Base-by-base conservation (phyloP, 2,888 invertebrate species). In the Vanessa cardui region DNA sequence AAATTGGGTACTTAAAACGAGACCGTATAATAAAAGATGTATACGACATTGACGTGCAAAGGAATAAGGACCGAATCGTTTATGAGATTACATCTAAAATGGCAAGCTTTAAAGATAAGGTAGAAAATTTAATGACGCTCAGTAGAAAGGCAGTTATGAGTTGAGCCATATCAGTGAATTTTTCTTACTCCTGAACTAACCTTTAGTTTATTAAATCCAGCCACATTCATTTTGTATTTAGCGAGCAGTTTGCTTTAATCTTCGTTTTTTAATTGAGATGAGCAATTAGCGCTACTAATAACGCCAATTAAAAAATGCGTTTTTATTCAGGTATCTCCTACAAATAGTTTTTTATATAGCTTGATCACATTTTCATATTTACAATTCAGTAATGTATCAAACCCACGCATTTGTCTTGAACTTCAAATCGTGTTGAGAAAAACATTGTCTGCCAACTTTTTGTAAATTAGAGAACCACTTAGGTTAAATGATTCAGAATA, bases 71-170 rank as follows among this genome's bases (percentile, higher is more conserved):
- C 64, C 39, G 47, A 64, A 72, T 58, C 45, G 60, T 46, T 68
- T 49, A 47, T 45, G 46, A 52, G 68, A 68, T 68, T 58, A 68
- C 45, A 65, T 64, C 59, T 62, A 70, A 67, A 72, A 65, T 64
- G 52, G 59, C 46, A 39, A 67, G 39, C 46, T 56, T 62, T 58
- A 26, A 20, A 44, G 26, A 26, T 26, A 26, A 64, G 26, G 58
- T 66, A 58, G 63, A 58, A 69, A 69, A 66, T 69, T 69, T 71
- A 69, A 69, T 69, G 64, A 65, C 61, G 18, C 18, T 39, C 47
- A 56, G 56, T 47, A 61, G 60, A 54, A 62, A 69, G 49, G 63
- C 60, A 49, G 60, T 69, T 71, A 70, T 68, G 59, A 68, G 49
- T 68, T 64, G 46, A 64, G 61, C 63, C 69, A 47, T 63, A 58